phyloP scores from a whole-genome alignment of 2,888 invertebrate genomes.

The Ceramica pisi region DNA sequence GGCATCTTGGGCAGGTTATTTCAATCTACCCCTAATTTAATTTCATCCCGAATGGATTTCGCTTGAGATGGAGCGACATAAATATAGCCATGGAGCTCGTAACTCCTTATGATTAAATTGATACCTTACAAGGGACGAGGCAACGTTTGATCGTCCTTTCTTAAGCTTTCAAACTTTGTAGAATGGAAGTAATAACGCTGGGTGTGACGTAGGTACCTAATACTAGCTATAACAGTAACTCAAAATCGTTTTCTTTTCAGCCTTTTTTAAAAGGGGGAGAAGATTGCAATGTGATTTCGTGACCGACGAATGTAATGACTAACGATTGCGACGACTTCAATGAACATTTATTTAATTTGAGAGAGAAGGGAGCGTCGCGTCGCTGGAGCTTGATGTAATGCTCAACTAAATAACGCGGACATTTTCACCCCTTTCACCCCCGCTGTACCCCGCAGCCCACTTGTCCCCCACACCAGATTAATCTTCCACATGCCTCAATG shows the following conservation, averaged over 20 bases:
- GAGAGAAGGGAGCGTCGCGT: conserved; percentile 71
- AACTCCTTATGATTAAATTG: conserved; percentile 73
- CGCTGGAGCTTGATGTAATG: conserved; percentile 81
- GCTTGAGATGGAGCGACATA: conserved; percentile 68
- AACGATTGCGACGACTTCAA: conserved; percentile 76
- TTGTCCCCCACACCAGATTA: conserved; percentile 77
- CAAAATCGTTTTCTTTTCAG: conserved; percentile 44
- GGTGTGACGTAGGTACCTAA: conserved; percentile 26
- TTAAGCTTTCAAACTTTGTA: conserved; percentile 62
- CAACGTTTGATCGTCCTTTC: conserved; percentile 66
- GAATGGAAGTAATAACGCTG: conserved; percentile 61
- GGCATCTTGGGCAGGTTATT: conserved; percentile 71
- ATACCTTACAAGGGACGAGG: conserved; percentile 63
- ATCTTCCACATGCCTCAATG: conserved; percentile 86
- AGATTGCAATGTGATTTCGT: conserved; percentile 66
- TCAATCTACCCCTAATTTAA: conserved; percentile 75
- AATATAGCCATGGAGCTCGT: conserved; percentile 67
- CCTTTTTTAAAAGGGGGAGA: conserved; percentile 57
- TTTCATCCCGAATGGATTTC: conserved; percentile 69
- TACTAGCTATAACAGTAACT: conserved; percentile 56
- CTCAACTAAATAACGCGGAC: conserved; percentile 84
- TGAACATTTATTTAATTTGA: conserved; percentile 84
- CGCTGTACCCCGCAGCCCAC: conserved; percentile 36
- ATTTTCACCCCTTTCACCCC: conserved; percentile 64
- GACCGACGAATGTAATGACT: conserved; percentile 69